phyloP scores from a whole-genome alignment of 2,797 vertebrate species.

The Triplophysa bombifrons region DNA sequence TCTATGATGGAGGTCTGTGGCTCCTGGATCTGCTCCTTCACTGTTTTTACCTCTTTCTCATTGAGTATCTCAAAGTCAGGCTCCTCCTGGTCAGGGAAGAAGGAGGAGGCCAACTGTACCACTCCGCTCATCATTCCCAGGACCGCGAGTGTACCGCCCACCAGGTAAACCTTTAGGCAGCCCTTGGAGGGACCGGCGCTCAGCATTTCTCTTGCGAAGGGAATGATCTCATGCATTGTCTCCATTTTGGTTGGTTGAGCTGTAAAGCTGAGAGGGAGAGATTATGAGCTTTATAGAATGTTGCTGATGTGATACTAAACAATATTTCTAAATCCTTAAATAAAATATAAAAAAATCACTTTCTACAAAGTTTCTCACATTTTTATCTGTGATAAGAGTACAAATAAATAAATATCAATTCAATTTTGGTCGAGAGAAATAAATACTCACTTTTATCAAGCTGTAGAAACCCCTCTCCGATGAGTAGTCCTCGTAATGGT shows the following conservation, averaged over 20 bases:
- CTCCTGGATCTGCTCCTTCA: constrained; percentile 44
- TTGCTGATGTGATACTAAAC: too few species aligned
- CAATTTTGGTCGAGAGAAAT: neutral
- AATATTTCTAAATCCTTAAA: too few species aligned
- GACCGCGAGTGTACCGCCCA: constrained; percentile 86
- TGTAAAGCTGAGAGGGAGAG: constrained; percentile 32
- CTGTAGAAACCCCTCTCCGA: constrained; percentile 5
- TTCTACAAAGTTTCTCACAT: too few species aligned
- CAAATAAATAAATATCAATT: too few species aligned
- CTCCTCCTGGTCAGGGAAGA: constrained; percentile 71
- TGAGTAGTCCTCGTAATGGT: constrained; percentile 27
- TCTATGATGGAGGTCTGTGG: constrained; percentile 28
- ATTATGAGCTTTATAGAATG: neutral
- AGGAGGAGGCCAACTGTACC: constrained; percentile 81
- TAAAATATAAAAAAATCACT: too few species aligned
- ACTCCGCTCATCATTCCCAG: constrained; percentile 81
- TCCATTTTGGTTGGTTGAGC: constrained; percentile 73
- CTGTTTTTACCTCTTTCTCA: constrained; percentile 40
- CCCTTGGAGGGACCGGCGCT: constrained; percentile 70
- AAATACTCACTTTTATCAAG: constrained; percentile 40
- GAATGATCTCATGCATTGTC: constrained; percentile 81
- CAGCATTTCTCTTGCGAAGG: constrained; percentile 86
- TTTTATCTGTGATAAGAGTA: too few species aligned
- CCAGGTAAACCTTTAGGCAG: constrained; percentile 84
- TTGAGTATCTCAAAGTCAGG: constrained; percentile 63